Evolutionary conservation across 2,797 vertebrate species (phyloP), one percentile per base, ranked within the genome.

Genomic region (Fistularia tabacaria): DNA sequence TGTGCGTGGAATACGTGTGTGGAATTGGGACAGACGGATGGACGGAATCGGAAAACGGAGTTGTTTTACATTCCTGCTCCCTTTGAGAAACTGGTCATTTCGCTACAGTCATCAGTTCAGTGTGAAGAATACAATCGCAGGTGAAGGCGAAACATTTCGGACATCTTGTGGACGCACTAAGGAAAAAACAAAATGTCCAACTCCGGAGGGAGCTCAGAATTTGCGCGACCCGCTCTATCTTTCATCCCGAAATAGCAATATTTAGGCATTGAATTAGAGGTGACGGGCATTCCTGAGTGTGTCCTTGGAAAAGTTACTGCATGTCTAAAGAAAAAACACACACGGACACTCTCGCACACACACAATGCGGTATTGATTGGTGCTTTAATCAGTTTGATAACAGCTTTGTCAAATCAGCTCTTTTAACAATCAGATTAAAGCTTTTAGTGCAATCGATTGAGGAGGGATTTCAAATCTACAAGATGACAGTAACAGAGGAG

Each of bases 401-500:
- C 85, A 82, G 89, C 89, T 91, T 90, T 90, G 90, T 91, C 88
- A 90, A 90, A 92, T 92, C 90, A 90, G 89, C 91, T 90, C 87
- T 90, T 91, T 90, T 88, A 87, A 89, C 85, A 92, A 91, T 91
- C 88, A 89, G 87, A 92, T 92, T 92, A 91, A 70, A 85, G 89
- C 88, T 91, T 91, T 92, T 90, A 91, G 88, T 79, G 53, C 73
- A 64, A 92, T 92, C 87, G 88, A 92, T 90, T 39, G 68, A 40
- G 60, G 73, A 71, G 59, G 84, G 74, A 81, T 89, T 88, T 88
- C 71, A 84, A 89, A 88, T 82, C 73, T 85, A 69, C 79, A 77
- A 79, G 84, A 90, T 86, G 87, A 90, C 88, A 79, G 78, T 83
- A 69, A 76, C 60, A 64, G 65, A 81, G 78, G 53, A 71, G 75